These are phyloP conservation scores for Brachionus rubens DNA, from an alignment of 1,140 invertebrate species.

Conservation along the genomic window DNA sequence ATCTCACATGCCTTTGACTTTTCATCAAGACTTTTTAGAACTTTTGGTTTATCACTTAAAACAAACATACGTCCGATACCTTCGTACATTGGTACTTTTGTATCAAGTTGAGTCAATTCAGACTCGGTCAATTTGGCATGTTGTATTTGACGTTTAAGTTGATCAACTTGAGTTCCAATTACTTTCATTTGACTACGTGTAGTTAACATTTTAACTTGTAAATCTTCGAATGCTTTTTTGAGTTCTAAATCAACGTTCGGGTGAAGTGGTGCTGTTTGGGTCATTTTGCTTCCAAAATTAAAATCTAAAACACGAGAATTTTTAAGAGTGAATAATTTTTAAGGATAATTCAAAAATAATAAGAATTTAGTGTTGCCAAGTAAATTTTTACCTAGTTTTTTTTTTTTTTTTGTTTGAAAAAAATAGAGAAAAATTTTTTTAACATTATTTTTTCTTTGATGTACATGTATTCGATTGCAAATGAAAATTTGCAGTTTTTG, in stretches of 20 bases:
- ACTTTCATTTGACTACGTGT: slow-evolving; percentile 29
- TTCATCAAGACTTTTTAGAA: slow-evolving; percentile 14
- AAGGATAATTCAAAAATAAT: slow-evolving; percentile 15
- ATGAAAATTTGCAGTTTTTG: too few relatives aligned
- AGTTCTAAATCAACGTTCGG: slow-evolving; percentile 40
- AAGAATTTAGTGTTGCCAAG: slow-evolving; percentile 25
- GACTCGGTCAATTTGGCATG: slow-evolving; percentile 42
- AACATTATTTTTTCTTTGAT: too few relatives aligned
- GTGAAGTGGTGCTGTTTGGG: slow-evolving; percentile 16
- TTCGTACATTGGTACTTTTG: slow-evolving; percentile 34
- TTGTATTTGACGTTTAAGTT: slow-evolving; percentile 45
- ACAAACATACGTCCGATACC: slow-evolving; percentile 46
- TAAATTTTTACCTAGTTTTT: neutral
- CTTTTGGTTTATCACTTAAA: slow-evolving; percentile 23
- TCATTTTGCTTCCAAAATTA: neutral
- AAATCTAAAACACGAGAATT: slow-evolving; percentile 5
- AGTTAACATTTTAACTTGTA: slow-evolving; percentile 45
- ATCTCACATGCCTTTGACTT: slow-evolving; percentile 17
- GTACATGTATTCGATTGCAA: too few relatives aligned
- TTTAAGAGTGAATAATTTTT: neutral
- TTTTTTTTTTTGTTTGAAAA: neutral
- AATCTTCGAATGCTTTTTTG: slow-evolving; percentile 45
- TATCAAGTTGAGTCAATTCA: neutral
- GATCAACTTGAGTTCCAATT: slow-evolving; percentile 42
- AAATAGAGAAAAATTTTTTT: neutral